Evolutionary conservation across 2,113 vertebrate species (phyloP).

Genomic region (Neolamprologus longior): DNA sequence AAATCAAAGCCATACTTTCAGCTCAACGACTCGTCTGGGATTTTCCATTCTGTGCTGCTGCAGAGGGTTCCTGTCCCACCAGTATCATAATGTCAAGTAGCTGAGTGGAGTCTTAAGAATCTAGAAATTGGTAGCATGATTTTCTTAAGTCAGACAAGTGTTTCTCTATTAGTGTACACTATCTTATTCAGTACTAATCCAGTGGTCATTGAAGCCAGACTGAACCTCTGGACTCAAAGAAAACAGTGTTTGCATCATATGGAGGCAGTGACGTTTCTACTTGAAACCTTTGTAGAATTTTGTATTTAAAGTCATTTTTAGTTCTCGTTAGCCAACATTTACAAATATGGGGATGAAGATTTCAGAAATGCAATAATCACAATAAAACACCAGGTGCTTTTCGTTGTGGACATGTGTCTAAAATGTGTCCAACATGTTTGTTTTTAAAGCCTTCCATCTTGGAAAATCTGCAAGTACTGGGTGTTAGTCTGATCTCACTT

Average conservation of each 20-base stretch:
- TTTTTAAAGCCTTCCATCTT: neutral
- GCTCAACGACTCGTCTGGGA: neutral
- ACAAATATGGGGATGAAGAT: neutral
- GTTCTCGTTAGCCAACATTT: neutral
- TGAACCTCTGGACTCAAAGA: neutral
- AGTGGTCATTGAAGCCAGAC: neutral
- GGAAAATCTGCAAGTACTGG: neutral
- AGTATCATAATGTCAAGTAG: neutral
- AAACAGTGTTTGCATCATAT: neutral
- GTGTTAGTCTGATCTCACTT: neutral
- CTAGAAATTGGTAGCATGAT: neutral
- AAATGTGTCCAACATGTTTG: neutral
- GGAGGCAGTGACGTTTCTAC: neutral
- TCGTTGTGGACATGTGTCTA: neutral
- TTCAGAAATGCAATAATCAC: neutral
- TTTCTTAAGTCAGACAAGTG: neutral
- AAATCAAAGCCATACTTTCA: constrained; percentile 8
- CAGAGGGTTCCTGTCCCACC: neutral
- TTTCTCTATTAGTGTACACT: neutral
- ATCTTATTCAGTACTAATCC: neutral
- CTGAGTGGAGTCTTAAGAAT: neutral
- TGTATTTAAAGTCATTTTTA: neutral
- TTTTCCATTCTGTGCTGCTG: constrained; percentile 5
- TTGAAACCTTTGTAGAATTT: neutral
- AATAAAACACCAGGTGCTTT: neutral